Conservation (phyloP, 2,113 vertebrate genomes). For the Chlorodrepanis virens region DNA sequence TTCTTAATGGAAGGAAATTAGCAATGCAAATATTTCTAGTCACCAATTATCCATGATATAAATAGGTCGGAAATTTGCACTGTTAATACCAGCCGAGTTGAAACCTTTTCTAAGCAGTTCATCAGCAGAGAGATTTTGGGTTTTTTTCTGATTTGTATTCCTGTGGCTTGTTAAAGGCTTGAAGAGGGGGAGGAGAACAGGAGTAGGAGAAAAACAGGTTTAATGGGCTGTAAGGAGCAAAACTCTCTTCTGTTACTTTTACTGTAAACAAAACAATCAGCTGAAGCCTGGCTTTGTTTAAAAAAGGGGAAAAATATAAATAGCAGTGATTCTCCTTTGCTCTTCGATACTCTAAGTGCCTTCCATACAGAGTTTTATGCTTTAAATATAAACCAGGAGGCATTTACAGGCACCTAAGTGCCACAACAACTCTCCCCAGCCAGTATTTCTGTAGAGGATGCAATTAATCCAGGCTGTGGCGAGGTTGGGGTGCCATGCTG, state of each 20-base stretch:
- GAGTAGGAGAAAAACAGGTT: slow-evolving; percentile 62
- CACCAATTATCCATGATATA: slow-evolving; percentile 73
- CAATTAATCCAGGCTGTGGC: background rate
- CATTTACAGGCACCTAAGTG: background rate
- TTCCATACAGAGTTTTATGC: background rate
- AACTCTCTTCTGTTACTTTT: slow-evolving; percentile 55
- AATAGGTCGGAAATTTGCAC: slow-evolving; percentile 61
- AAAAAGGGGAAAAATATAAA: slow-evolving; percentile 7
- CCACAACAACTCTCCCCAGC: background rate
- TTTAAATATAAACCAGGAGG: slow-evolving; percentile 1
- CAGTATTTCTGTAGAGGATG: background rate
- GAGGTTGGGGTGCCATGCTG: background rate
- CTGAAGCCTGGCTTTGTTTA: slow-evolving; percentile 36
- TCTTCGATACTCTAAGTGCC: background rate
- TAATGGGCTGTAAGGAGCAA: slow-evolving; percentile 64
- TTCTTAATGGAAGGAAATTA: slow-evolving; percentile 68
- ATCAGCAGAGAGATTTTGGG: slow-evolving; percentile 42
- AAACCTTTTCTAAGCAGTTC: slow-evolving; percentile 66
- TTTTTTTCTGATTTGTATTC: slow-evolving; percentile 58
- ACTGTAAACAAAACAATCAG: slow-evolving; percentile 58
- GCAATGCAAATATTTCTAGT: slow-evolving; percentile 76
- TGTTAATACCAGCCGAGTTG: slow-evolving; percentile 53
- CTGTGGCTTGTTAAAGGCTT: slow-evolving; percentile 35
- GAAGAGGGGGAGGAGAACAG: slow-evolving; percentile 29
- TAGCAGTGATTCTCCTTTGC: slow-evolving; percentile 22